Conservation (phyloP, 2,113 vertebrate species). For the Hyla sarda region DNA sequence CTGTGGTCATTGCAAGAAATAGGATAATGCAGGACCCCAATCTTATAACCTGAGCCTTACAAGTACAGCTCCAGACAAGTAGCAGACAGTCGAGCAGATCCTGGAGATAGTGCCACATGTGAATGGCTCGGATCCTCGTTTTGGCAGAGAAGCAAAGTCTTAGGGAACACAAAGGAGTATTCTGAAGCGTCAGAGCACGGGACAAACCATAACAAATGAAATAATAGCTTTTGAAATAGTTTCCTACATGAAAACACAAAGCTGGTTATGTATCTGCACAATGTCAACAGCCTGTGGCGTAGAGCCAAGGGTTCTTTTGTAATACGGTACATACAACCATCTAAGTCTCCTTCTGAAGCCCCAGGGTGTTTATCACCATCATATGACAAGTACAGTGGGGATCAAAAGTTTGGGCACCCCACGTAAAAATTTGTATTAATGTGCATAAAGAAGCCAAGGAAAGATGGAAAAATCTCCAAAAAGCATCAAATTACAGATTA, state of each 20-base stretch:
- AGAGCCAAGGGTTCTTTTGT: background rate
- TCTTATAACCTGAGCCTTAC: no score
- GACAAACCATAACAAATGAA: background rate
- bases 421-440: no score
- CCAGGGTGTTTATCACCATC: no score
- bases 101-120: background rate
- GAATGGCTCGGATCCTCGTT: no score
- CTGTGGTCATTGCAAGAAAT: background rate
- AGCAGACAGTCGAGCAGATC: background rate
- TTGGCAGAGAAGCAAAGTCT: background rate
- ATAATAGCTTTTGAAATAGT: slow-evolving; percentile 5
- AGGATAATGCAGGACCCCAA: background rate
- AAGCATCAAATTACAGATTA: no score
- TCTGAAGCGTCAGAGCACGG: background rate
- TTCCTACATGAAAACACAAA: background rate
- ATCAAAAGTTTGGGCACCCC: no score
- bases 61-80: no score
- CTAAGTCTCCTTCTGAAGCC: no score
- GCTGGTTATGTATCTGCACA: slow-evolving; percentile 5
- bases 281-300: background rate
- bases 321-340: no score
- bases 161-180: background rate
- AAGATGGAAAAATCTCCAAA: no score
- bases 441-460: no score
- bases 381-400: no score